Evolutionary conservation across 2,888 invertebrate genomes (phyloP).

Genomic region (Cosmia trapezina): DNA sequence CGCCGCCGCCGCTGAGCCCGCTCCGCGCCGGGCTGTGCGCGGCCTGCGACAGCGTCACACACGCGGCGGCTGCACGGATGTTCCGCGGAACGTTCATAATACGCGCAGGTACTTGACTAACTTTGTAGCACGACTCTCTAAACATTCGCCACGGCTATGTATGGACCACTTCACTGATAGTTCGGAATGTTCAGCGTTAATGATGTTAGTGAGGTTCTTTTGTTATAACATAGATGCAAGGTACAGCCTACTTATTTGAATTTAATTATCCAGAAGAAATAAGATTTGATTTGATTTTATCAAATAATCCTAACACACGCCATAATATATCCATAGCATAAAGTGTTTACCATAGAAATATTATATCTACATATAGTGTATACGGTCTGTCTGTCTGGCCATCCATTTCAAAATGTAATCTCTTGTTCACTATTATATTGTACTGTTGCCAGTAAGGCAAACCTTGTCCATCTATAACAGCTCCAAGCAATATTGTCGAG

Average conservation of each 20-base stretch:
- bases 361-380: too few species aligned
- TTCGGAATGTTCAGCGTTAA: constrained; percentile 12
- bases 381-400: not conserved
- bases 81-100: constrained; percentile 25
- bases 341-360: too few species aligned
- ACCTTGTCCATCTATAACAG: too few species aligned
- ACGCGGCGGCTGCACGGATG: not conserved
- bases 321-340: too few species aligned
- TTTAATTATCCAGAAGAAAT: not conserved
- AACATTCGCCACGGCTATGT: constrained; percentile 15
- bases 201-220: constrained; percentile 15
- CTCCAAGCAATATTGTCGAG: not conserved
- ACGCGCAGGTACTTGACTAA: constrained; percentile 40
- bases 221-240: too few species aligned
- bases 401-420: not conserved
- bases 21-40: not conserved
- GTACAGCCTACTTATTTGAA: not conserved
- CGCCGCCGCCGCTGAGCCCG: not conserved
- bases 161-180: constrained; percentile 29
- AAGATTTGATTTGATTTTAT: too few species aligned
- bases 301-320: too few species aligned
- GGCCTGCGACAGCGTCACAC: not conserved
- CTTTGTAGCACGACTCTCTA: constrained; percentile 26
- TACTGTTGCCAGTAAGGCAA: too few species aligned
- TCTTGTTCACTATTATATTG: not conserved